A percentile compares a stretch with the other conserved stretches of the same genome.
Conservation (phyloP, 1,140 invertebrate species). For the Drosophila littoralis region DNA sequence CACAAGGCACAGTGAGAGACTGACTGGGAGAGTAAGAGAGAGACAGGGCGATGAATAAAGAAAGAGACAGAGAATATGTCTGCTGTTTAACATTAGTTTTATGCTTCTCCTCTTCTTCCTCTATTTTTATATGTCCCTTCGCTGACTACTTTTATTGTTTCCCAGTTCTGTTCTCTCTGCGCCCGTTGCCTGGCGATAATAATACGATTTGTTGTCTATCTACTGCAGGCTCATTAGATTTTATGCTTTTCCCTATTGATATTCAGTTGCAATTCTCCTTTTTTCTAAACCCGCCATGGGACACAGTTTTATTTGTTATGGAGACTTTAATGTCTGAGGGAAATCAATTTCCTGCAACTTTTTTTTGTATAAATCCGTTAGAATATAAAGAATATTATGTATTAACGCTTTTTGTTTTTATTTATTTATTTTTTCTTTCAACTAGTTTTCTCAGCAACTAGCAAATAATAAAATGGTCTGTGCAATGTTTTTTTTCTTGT, state of each 20-base stretch:
- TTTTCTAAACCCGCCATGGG: not conserved
- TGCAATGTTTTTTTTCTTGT: too few relatives aligned
- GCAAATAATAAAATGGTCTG: too few relatives aligned
- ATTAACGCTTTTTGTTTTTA: too few relatives aligned
- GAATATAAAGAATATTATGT: too few relatives aligned
- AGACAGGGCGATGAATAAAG: not conserved
- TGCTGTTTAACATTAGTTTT: constrained; percentile 75
- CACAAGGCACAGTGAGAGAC: not conserved
- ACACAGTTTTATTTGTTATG: not conserved
- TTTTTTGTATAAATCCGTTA: too few relatives aligned
- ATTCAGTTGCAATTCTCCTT: constrained; percentile 27
- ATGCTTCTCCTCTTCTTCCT: constrained; percentile 44
- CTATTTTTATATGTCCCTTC: constrained; percentile 57
- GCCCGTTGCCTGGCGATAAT: constrained; percentile 69
- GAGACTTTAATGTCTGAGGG: not conserved
- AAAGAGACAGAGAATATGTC: not conserved
- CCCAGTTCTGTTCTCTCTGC: constrained; percentile 34
- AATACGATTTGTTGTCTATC: constrained; percentile 67
- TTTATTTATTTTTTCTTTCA: too few relatives aligned
- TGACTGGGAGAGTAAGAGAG: not conserved
- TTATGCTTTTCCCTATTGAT: constrained; percentile 43
- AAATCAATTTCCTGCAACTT: not conserved
- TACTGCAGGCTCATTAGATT: constrained; percentile 80
- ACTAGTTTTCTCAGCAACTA: too few relatives aligned
- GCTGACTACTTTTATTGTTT: constrained; percentile 73